Evolutionary conservation across 2,113 vertebrate genomes (phyloP).

Genomic region (Ictidomys tridecemlineatus): DNA sequence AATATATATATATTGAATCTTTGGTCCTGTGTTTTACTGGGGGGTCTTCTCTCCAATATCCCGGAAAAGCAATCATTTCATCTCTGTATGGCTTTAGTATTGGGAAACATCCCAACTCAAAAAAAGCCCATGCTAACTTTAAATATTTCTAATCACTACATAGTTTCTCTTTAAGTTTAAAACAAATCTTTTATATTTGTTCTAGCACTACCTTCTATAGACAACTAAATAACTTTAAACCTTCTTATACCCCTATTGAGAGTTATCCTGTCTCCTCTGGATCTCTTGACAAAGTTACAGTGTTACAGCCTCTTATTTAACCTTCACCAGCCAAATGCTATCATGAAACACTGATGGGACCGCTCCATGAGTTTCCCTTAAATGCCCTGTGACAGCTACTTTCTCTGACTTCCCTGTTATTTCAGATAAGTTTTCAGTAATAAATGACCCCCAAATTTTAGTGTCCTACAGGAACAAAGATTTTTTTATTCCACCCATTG

Average conservation of each 20-base stretch:
- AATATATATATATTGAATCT: background rate
- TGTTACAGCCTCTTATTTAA: background rate
- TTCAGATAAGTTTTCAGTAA: background rate
- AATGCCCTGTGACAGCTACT: background rate
- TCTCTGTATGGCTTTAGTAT: background rate
- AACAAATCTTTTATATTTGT: background rate
- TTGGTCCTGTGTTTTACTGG: background rate
- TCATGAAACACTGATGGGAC: background rate
- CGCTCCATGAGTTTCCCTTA: background rate
- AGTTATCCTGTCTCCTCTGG: background rate
- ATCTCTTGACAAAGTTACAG: background rate
- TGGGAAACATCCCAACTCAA: background rate
- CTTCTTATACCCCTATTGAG: background rate
- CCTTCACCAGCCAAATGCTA: background rate
- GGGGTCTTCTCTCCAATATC: background rate
- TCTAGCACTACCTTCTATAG: background rate
- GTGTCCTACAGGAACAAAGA: background rate
- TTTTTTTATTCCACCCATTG: background rate
- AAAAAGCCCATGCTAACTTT: background rate
- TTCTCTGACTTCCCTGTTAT: background rate
- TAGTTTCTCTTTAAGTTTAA: background rate
- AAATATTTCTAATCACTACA: slow-evolving; percentile 23
- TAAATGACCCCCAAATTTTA: background rate
- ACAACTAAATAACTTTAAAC: background rate
- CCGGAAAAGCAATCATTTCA: background rate